phyloP scores from a whole-genome alignment of 2,113 vertebrate genomes.

The Copsychus sechellarum region DNA sequence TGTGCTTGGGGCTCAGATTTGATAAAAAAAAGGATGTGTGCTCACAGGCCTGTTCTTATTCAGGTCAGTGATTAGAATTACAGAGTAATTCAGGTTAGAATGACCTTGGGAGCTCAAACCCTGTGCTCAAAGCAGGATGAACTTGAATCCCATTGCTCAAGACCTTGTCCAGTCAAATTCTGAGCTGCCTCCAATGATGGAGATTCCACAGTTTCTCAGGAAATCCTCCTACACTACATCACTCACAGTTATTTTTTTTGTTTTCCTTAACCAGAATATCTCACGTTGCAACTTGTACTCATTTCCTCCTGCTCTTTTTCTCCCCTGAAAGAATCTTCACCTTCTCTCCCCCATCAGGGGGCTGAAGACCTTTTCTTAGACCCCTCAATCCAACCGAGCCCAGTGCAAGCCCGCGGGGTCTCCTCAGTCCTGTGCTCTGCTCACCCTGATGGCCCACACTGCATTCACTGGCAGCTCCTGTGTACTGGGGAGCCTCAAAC shows the following conservation, averaged over 20 bases:
- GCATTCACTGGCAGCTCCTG: neutral
- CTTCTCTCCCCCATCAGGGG: neutral
- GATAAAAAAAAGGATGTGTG: neutral
- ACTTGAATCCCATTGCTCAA: neutral
- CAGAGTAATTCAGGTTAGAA: neutral
- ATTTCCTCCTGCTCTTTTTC: neutral
- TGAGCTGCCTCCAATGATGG: neutral
- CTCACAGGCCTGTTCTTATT: neutral
- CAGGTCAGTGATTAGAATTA: neutral
- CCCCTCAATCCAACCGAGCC: neutral
- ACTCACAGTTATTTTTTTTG: neutral
- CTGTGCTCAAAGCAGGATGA: neutral
- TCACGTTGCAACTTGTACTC: neutral
- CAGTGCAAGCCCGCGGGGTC: neutral
- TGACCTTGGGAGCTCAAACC: neutral
- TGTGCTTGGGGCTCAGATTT: neutral
- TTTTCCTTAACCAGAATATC: neutral
- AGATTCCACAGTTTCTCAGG: neutral
- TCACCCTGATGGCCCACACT: neutral
- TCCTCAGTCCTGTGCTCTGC: neutral
- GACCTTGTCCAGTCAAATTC: neutral
- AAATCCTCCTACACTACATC: neutral
- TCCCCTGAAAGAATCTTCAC: neutral
- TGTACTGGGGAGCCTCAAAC: neutral
- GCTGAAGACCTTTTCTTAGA: neutral